phyloP scores from a whole-genome alignment of 2,888 invertebrate species.

The Aporophyla nigra region DNA sequence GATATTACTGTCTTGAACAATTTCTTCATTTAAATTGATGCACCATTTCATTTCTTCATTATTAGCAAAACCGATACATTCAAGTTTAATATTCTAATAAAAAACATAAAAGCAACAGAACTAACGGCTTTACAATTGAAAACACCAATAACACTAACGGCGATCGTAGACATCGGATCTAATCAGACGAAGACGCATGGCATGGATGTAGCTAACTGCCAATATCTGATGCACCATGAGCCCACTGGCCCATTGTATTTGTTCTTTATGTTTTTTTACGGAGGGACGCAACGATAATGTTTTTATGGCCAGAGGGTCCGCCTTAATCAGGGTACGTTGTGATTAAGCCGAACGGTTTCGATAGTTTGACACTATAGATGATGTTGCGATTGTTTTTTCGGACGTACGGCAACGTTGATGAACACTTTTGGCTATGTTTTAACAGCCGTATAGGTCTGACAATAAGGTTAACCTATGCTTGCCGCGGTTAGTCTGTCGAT shows the following conservation, averaged over 20 bases:
- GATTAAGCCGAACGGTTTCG: slow-evolving; percentile 86
- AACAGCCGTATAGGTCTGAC: too few relatives aligned
- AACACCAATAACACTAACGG: slow-evolving; percentile 75
- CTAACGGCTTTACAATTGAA: slow-evolving; percentile 82
- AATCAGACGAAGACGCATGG: slow-evolving; percentile 85
- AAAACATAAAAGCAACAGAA: slow-evolving; percentile 52
- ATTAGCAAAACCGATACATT: neutral
- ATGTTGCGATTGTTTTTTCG: slow-evolving; percentile 40
- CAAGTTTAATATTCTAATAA: slow-evolving; percentile 60
- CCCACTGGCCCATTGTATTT: slow-evolving; percentile 86
- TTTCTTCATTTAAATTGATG: slow-evolving; percentile 25
- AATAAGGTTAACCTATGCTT: too few relatives aligned
- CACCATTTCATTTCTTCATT: slow-evolving; percentile 25
- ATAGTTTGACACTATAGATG: slow-evolving; percentile 66
- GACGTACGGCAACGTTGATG: slow-evolving; percentile 11
- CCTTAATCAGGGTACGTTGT: slow-evolving; percentile 89
- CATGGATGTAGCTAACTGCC: slow-evolving; percentile 88
- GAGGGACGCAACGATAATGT: slow-evolving; percentile 90
- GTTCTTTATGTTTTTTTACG: slow-evolving; percentile 90
- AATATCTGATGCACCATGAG: slow-evolving; percentile 89
- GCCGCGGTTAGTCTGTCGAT: too few relatives aligned
- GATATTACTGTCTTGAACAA: too few relatives aligned
- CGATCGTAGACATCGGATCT: slow-evolving; percentile 74
- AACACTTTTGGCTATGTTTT: too few relatives aligned
- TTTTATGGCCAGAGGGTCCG: slow-evolving; percentile 89